A percentile compares a stretch with the other conserved stretches of the same genome.
Conservation (phyloP, 2,797 vertebrate genomes). For the Garrulus glandarius region DNA sequence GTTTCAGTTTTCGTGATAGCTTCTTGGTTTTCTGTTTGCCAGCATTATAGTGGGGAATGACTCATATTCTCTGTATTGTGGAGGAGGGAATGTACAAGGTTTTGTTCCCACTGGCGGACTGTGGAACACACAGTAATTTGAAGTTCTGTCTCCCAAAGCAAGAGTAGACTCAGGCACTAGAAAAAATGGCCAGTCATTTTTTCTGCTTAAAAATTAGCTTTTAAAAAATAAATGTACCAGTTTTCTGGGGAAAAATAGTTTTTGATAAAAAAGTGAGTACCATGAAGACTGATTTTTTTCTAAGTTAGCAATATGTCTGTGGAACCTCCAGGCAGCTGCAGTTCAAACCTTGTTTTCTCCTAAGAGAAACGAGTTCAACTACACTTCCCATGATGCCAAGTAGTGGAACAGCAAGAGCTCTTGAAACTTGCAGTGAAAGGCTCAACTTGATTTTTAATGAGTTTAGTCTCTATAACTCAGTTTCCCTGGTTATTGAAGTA, state of each 20-base stretch:
- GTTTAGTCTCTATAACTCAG: background rate
- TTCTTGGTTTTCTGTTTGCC: conserved; percentile 30
- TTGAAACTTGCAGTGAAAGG: background rate
- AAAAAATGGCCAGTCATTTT: background rate
- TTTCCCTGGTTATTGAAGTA: background rate
- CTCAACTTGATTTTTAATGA: background rate
- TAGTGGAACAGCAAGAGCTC: background rate
- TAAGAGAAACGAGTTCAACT: background rate
- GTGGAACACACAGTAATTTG: background rate
- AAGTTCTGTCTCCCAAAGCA: conserved; percentile 5
- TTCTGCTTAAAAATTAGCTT: conserved; percentile 19
- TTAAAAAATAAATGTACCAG: background rate
- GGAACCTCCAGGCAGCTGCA: background rate
- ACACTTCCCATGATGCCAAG: background rate
- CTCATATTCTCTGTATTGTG: background rate
- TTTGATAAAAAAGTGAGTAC: background rate
- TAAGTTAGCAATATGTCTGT: background rate
- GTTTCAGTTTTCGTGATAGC: background rate
- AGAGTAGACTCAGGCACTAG: background rate
- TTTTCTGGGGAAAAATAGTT: background rate
- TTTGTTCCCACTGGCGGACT: background rate
- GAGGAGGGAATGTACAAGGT: background rate
- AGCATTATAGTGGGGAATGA: background rate
- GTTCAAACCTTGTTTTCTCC: background rate
- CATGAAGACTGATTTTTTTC: background rate